A percentile compares a stretch with the other conserved stretches of the same genome.
Conservation (phyloP, 2,888 invertebrate genomes). For the Nemapogon koenigi region DNA sequence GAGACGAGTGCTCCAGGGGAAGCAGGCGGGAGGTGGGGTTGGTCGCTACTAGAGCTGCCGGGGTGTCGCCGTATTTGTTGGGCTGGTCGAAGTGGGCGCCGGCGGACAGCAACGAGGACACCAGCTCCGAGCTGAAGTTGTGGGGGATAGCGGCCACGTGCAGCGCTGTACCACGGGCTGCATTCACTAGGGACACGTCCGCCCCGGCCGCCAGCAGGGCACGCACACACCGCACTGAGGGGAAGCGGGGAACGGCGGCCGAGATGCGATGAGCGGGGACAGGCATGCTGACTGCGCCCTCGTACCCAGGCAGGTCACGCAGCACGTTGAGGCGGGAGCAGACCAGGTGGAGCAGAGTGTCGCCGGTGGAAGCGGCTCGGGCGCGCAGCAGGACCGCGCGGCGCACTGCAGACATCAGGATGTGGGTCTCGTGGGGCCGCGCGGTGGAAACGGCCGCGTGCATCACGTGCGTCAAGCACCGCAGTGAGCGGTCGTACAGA, state of each 20-base stretch:
- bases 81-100: conserved; percentile 90
- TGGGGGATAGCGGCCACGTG: conserved; percentile 81
- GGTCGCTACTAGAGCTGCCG: conserved; percentile 71
- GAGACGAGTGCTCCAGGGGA: conserved; percentile 72
- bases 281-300: conserved; percentile 74
- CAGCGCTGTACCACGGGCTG: conserved; percentile 78
- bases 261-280: conserved; percentile 33
- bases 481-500: conserved; percentile 80
- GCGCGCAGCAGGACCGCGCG: conserved; percentile 71
- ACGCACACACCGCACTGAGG: background rate
- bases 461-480: conserved; percentile 80
- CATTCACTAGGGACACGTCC: conserved; percentile 77
- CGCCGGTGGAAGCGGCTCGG: conserved; percentile 67
- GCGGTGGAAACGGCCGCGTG: conserved; percentile 72
- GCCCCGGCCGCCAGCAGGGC: conserved; percentile 75
- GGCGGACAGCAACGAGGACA: conserved; percentile 63
- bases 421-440: conserved; percentile 47
- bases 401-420: conserved; percentile 75
- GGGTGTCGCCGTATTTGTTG: conserved; percentile 75
- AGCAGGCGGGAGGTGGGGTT: conserved; percentile 69
- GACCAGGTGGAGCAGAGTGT: conserved; percentile 81
- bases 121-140: conserved; percentile 65
- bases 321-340: conserved; percentile 79
- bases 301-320: conserved; percentile 78
- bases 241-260: conserved; percentile 32